Evolutionary conservation across 53 echinoderm and acorn worm species (phyloP), one percentile per base, ranked within the genome.

Genomic region (Temnopleurus reevesii): DNA sequence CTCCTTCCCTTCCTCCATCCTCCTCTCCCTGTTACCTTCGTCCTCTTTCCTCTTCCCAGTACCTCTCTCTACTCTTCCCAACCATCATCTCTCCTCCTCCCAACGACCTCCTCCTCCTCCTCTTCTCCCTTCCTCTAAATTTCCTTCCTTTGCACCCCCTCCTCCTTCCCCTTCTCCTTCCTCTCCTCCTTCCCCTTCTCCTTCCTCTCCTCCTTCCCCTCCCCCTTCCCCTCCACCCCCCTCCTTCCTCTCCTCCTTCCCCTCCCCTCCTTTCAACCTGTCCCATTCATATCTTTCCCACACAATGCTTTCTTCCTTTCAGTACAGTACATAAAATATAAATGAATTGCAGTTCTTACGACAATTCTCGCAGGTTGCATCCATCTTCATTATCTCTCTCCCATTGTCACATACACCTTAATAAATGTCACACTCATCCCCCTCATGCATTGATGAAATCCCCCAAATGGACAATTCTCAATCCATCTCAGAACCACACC

Each of bases 301-400:
- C n/a, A n/a, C n/a, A n/a, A n/a, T n/a, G n/a, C 66, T 19, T 2
- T 0, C 49, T 19, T 41, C 21, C 21, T 5, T 21, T 8, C 36
- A 8, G 6, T n/a, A 35, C 23, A 19, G 8, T 21, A 0, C 36
- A 71, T 8, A 12, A 31, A 71, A 71, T 71, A 23, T n/a, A 41
- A 41, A 71, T 71, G 71, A 71, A 71, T 71, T 36, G 71, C 21
- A 36, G 41, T 71, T 41, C 15, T 41, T 12, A 71, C 41, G 43
- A 71, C 8, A n/a, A 41, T 71, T 38, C 41, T 41, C 71, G 36
- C 71, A 8, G 8, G 43, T 41, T 36, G 21, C 71, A 71, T 71
- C 36, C 43, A 9, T 71, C 71, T 71, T 71, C 71, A 71, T 71
- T 71, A 71, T 41, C 71, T 8, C n/a, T 41, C 71, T 38, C 23